These are phyloP conservation scores for Polypterus senegalus DNA, from an alignment of 2,113 vertebrate species.

Conservation along the genomic window DNA sequence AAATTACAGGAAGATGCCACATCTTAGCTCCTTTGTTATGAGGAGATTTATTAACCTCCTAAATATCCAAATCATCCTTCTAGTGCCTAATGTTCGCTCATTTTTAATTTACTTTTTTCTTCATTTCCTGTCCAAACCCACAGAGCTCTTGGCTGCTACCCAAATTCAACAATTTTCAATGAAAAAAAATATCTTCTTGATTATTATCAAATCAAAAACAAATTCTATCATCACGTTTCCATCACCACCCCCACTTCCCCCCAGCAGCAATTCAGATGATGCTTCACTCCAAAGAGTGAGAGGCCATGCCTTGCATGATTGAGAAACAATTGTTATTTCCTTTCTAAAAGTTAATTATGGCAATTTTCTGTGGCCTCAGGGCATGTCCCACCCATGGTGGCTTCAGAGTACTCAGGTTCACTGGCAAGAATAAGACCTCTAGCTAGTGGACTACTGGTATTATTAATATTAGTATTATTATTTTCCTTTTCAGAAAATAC, in stretches of 20 bases:
- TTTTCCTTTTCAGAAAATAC: too few species aligned
- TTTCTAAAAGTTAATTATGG: slow-evolving; percentile 28
- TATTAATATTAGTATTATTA: too few species aligned
- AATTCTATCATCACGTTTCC: slow-evolving; percentile 25
- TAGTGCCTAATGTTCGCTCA: slow-evolving; percentile 22
- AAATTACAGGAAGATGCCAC: background rate
- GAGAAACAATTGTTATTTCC: slow-evolving; percentile 25
- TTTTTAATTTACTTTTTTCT: slow-evolving; percentile 32
- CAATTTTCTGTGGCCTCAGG: slow-evolving; percentile 20
- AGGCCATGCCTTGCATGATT: slow-evolving; percentile 20
- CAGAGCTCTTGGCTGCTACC: slow-evolving; percentile 35
- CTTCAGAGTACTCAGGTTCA: slow-evolving; percentile 30
- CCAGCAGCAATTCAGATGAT: slow-evolving; percentile 17
- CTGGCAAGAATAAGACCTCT: too few species aligned
- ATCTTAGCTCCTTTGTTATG: slow-evolving; percentile 19
- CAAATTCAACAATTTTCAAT: slow-evolving; percentile 42
- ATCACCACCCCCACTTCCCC: slow-evolving; percentile 20
- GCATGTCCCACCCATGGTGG: slow-evolving; percentile 42
- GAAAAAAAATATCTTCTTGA: background rate
- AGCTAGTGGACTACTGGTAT: too few species aligned
- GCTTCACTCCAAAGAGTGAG: slow-evolving; percentile 14
- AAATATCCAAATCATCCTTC: slow-evolving; percentile 30
- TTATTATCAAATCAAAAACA: slow-evolving; percentile 1
- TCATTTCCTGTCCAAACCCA: slow-evolving; percentile 47
- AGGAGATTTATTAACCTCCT: slow-evolving; percentile 30